A percentile compares a stretch with the other conserved stretches of the same genome.
Conservation (phyloP, 2,888 invertebrate genomes). For the Drosophila maculinotata region DNA sequence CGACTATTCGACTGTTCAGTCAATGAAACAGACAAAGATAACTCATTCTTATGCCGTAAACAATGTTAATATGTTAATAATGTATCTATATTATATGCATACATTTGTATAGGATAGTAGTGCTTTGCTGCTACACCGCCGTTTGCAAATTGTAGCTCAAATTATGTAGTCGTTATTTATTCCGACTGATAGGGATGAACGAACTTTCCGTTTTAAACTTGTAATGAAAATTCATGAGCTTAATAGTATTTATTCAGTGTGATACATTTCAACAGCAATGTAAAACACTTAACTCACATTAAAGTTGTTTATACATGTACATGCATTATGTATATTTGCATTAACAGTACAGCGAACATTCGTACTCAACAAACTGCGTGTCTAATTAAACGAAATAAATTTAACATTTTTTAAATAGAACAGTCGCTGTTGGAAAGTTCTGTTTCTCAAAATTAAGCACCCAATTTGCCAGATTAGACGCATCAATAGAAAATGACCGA, state of each 20-base stretch:
- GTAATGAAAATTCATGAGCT: neutral
- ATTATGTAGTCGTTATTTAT: neutral
- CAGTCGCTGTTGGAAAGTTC: conserved; percentile 1
- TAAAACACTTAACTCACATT: neutral
- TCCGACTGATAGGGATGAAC: neutral
- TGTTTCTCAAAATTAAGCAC: conserved; percentile 29
- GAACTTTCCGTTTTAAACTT: conserved; percentile 3
- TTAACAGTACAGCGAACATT: neutral
- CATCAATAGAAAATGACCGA: conserved; percentile 37
- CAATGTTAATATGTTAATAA: neutral
- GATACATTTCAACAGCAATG: neutral
- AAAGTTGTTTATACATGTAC: conserved; percentile 9
- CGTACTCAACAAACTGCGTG: neutral
- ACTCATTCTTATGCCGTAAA: conserved; percentile 7
- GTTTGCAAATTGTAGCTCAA: neutral
- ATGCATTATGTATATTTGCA: neutral
- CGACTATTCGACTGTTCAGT: conserved; percentile 1
- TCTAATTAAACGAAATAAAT: conserved; percentile 6
- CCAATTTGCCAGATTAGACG: conserved; percentile 37
- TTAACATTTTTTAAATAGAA: neutral
- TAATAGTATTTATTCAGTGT: no score
- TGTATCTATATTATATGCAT: neutral
- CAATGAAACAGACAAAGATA: conserved; percentile 7
- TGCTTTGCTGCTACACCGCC: neutral
- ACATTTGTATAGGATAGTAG: no score